Conservation (phyloP, 1,140 invertebrate genomes). For the Drosophila kikkawai region DNA sequence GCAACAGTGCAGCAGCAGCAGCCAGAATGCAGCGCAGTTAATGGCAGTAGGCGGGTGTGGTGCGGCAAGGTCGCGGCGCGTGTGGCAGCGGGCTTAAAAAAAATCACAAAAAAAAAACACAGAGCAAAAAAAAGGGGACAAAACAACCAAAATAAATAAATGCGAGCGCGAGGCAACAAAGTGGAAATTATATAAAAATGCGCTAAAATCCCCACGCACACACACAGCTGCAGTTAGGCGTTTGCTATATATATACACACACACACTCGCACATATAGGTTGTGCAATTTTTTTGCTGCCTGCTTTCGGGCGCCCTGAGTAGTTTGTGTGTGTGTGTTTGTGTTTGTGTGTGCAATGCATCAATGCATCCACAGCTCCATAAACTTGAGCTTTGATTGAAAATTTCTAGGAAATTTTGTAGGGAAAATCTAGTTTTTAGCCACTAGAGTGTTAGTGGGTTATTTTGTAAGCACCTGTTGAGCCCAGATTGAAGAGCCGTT, state of each 20-base stretch:
- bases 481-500: no score
- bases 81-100: slow-evolving; percentile 38
- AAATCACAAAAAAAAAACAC: slow-evolving; percentile 1
- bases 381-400: background rate
- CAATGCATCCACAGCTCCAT: slow-evolving; percentile 5
- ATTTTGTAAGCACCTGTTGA: slow-evolving; percentile 2
- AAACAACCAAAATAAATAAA: slow-evolving; percentile 83
- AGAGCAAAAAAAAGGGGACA: slow-evolving; percentile 61
- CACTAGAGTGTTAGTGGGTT: background rate
- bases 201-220: slow-evolving; percentile 75
- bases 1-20: slow-evolving; percentile 29
- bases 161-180: slow-evolving; percentile 60
- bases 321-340: background rate
- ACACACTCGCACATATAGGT: background rate
- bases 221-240: slow-evolving; percentile 34
- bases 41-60: slow-evolving; percentile 57
- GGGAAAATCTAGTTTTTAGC: background rate
- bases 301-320: slow-evolving; percentile 66
- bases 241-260: slow-evolving; percentile 20
- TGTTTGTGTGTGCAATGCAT: slow-evolving; percentile 20
- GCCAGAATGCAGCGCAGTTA: slow-evolving; percentile 51
- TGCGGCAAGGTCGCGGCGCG: slow-evolving; percentile 75
- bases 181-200: slow-evolving; percentile 84
- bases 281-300: slow-evolving; percentile 60
- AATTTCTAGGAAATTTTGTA: background rate